Evolutionary conservation across 2,797 vertebrate species (phyloP), one percentile per base, ranked within the genome.

Genomic region (Sebastes flavidus): DNA sequence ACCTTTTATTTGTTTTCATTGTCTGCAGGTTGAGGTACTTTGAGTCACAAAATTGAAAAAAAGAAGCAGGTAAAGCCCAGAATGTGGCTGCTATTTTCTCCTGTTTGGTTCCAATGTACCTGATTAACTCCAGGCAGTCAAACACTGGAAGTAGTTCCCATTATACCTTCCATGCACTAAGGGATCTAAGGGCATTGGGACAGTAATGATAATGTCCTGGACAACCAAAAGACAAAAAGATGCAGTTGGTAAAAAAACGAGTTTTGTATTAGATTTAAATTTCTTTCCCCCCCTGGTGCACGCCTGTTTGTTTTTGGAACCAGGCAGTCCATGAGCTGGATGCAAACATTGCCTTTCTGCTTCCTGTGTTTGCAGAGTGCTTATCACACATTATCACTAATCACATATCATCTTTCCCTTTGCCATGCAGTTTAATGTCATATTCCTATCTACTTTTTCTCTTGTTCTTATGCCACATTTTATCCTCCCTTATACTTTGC

Each of bases 291-390:
- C n/a, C 25, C 67, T 11, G 49, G 70, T 68, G 36, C 24, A 46
- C 12, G 18, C 49, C 27, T 63, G 69, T 88, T 91, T 92, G 72
- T 89, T 85, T 75, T 86, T 38, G 60, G 60, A 89, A 16, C 79
- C 46, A 76, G 74, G 30, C 60, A 38, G 70, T 46, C 14, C 82
- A 81, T 74, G 58, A 83, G 84, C 46, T 78, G 25, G 58, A 61
- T 58, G 76, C 72, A 88, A 91, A 90, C 75, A 87, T 56, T 14
- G 30, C 27, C 84, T 84, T 91, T 80, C 78, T 92, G 85, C 77
- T 87, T 88, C 79, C 84, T 76, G 65, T 84, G 58, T 80, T 63
- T 58, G 52, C 75, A 86, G 66, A 69, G 62, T 77, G 72, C 20
- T n/a, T 52, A n/a, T 8, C 2, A 10, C 76, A 74, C 67, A 60